Base-by-base conservation (phyloP, 2,113 vertebrate genomes). In the Syngnathoides biaculeatus region DNA sequence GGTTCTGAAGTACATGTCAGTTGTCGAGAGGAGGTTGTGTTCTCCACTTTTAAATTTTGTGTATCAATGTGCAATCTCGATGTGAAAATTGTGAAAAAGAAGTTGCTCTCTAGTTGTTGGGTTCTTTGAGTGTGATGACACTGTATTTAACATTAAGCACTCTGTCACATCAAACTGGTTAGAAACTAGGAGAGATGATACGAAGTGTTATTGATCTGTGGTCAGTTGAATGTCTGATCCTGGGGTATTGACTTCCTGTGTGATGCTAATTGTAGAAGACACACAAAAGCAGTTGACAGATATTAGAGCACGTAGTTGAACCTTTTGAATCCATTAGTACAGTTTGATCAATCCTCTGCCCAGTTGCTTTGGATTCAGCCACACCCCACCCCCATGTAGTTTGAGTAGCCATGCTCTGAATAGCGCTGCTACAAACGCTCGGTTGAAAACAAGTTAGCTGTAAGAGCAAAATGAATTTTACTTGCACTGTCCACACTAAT, bases 171-270 rank as follows among this genome's bases (percentile, higher is more conserved):
- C 84, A 79, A 72, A 73, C 74, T 61, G 57, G 68, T 85, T 77
- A 67, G 64, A 69, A 68, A 66, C 35, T 30, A n/a, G 67, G 38
- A 57, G 71, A 67, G 58, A 26, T 75, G 68, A 75, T 53, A 56
- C 79, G 83, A 86, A 89, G 81, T 73, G 74, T 65, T 88, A 89
- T 90, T 82, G 87, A 89, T 90, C 77, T 57, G 17, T 0, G n/a
- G 65, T 70, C 77, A 47, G 62, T 81, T 83, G 68, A 84, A 82
- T 61, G 75, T 73, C 68, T 70, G 74, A 84, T 83, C 35, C 61
- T 74, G 30, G 8, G 47, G 17, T 17, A 89, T 89, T 35, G 86
- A 89, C 80, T 74, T 8, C 48, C 8, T 4, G 26, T n/a, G 13
- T 43, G 58, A 68, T 71, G 55, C 66, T 76, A 77, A 82, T 82